These are phyloP conservation scores for Irena cyanogastra DNA, from an alignment of 2,113 vertebrate species.

Conservation along the genomic window DNA sequence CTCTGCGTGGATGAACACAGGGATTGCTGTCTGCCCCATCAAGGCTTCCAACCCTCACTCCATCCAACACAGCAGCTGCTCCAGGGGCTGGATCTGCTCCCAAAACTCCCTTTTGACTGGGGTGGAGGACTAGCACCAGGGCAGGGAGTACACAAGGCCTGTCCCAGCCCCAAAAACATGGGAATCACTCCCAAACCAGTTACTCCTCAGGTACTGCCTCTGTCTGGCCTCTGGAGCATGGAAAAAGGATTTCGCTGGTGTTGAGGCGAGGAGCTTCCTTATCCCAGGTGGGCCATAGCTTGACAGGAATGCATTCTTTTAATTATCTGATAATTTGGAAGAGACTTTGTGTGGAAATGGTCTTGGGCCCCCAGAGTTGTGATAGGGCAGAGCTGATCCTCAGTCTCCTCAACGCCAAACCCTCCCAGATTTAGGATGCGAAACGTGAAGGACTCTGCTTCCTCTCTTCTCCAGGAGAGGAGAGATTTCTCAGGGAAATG, in stretches of 20 bases:
- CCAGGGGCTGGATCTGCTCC: background rate
- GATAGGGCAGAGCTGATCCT: background rate
- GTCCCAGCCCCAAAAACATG: background rate
- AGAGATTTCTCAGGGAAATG: background rate
- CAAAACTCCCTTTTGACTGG: background rate
- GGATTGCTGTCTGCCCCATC: background rate
- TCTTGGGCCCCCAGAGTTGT: rapidly evolving
- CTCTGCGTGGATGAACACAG: background rate
- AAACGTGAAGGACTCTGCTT: background rate
- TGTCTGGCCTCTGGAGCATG: background rate
- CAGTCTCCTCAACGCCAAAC: background rate
- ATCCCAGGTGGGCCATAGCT: background rate
- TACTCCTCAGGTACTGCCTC: background rate
- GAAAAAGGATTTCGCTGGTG: background rate
- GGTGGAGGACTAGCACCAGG: background rate
- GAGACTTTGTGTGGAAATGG: background rate
- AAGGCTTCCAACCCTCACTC: background rate
- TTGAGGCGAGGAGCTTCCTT: background rate
- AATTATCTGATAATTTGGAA: background rate
- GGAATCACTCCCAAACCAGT: background rate
- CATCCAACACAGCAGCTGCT: background rate
- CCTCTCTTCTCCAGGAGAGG: background rate
- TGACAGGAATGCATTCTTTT: rapidly evolving
- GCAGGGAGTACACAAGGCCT: too few species aligned
- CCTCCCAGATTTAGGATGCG: background rate